Conservation (phyloP, 2,113 vertebrate genomes). For the Syrmaticus mikado region DNA sequence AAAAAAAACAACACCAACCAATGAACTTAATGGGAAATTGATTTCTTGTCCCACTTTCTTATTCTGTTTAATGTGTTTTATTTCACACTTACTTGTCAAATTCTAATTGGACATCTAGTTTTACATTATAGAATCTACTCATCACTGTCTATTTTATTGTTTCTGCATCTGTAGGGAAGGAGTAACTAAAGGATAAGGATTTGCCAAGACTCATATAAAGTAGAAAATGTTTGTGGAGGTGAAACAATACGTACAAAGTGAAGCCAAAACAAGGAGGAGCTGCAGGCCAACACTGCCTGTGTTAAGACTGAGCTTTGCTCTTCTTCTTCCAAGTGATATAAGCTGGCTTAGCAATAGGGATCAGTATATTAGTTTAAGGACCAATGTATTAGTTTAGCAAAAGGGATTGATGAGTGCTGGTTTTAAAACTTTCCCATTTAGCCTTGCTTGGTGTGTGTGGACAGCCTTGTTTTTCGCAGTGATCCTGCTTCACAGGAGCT, state of each 20-base stretch:
- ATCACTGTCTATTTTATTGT: neutral
- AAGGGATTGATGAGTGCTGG: too few species aligned
- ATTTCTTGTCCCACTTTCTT: constrained; percentile 10
- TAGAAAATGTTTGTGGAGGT: neutral
- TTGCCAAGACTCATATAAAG: neutral
- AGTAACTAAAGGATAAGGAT: neutral
- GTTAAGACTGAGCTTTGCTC: neutral
- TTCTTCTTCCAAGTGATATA: neutral
- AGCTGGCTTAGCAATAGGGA: too few species aligned
- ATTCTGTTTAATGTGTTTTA: neutral
- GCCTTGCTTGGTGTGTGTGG: too few species aligned
- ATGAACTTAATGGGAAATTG: constrained; percentile 22
- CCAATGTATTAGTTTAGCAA: too few species aligned
- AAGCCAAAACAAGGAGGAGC: neutral
- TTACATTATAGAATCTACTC: neutral
- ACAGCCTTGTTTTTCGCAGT: too few species aligned
- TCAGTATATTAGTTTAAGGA: too few species aligned
- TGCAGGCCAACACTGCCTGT: neutral
- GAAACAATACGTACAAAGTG: neutral
- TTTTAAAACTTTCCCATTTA: too few species aligned
- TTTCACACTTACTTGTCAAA: constrained; percentile 27
- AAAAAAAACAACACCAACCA: neutral
- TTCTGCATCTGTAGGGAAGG: neutral
- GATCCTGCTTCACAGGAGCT: too few species aligned
- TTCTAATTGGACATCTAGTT: neutral